Percentiles rank a stretch among this genome's conserved stretches.
These are phyloP conservation scores for Tor tambroides DNA, from an alignment of 2,113 vertebrate genomes.

Conservation along the genomic window DNA sequence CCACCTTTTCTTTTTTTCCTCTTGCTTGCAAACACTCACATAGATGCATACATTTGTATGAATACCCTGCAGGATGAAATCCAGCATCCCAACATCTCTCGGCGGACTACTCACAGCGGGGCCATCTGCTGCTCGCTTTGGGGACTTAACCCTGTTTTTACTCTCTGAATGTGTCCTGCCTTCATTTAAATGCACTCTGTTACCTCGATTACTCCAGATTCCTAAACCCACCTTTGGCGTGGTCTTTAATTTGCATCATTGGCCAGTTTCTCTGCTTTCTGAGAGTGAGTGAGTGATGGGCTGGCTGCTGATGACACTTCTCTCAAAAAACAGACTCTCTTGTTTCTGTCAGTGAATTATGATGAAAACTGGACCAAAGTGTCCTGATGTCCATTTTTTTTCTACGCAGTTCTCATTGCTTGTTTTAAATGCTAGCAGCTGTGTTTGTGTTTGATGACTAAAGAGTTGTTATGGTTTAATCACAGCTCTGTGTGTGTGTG, in stretches of 20 bases:
- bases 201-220: neutral
- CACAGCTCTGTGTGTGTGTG: neutral
- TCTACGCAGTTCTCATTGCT: neutral
- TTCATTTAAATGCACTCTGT: constrained; percentile 21
- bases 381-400: neutral
- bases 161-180: neutral
- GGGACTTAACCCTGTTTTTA: constrained; percentile 28
- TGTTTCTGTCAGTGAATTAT: constrained; percentile 1
- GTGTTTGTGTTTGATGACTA: constrained; percentile 1
- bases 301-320: neutral
- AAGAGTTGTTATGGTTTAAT: neutral
- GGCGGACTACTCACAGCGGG: constrained; percentile 42
- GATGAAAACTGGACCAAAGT: neutral
- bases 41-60: neutral
- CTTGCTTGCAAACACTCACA: neutral
- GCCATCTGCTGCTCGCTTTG: constrained; percentile 53
- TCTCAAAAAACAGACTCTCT: neutral
- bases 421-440: constrained; percentile 6
- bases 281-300: neutral
- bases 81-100: constrained; percentile 2
- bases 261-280: neutral
- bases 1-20: neutral
- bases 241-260: neutral
- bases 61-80: constrained; percentile 21
- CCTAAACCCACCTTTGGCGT: neutral